Conservation (phyloP, 2,888 invertebrate genomes). For the Trimorus sp. region DNA sequence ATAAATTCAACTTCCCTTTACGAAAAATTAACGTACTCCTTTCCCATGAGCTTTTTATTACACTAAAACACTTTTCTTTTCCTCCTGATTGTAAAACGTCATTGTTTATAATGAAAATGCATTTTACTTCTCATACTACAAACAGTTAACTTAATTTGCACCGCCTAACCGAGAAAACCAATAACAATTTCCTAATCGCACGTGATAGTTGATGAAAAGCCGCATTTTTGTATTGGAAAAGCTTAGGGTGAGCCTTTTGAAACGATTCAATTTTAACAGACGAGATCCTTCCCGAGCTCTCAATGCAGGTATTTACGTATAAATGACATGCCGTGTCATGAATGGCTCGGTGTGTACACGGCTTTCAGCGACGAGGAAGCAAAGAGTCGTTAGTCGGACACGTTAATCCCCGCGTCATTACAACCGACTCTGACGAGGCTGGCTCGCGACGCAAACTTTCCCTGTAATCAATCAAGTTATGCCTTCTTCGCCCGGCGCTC, state of each 20-base stretch:
- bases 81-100: no score
- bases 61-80: no score
- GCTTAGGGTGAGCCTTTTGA: constrained; percentile 16
- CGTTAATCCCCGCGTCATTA: constrained; percentile 57
- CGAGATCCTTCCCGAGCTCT: constrained; percentile 39
- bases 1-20: no score
- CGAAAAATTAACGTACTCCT: no score
- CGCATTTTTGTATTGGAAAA: constrained; percentile 20
- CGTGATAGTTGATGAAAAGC: background rate
- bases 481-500: constrained; percentile 47
- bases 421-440: constrained; percentile 35
- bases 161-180: no score
- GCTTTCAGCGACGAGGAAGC: constrained; percentile 45
- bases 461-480: constrained; percentile 64
- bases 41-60: no score
- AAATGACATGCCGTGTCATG: constrained; percentile 49
- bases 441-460: constrained; percentile 48
- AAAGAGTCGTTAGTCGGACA: constrained; percentile 53
- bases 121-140: no score
- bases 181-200: constrained; percentile 2
- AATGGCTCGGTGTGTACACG: constrained; percentile 43
- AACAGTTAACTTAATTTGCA: no score
- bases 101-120: no score
- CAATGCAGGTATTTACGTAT: constrained; percentile 59
- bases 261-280: constrained; percentile 47